These are phyloP conservation scores for Atractosteus spatula DNA, from an alignment of 2,113 vertebrate species.

Conservation along the genomic window DNA sequence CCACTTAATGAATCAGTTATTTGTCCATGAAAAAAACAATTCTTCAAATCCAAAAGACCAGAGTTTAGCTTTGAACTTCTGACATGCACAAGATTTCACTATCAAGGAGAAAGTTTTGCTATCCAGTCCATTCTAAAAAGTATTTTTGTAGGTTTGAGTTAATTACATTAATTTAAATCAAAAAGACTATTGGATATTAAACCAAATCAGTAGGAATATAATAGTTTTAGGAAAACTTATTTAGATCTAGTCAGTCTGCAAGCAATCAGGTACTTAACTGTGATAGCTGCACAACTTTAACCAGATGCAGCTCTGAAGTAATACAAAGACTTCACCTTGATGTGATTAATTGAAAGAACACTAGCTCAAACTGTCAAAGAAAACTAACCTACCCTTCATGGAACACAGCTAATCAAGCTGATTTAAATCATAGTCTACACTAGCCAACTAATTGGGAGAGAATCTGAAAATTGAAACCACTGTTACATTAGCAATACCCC, in stretches of 20 bases:
- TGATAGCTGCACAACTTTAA: neutral
- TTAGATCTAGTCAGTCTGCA: neutral
- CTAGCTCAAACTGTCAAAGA: slow-evolving; percentile 11
- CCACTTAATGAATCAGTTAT: too few relatives aligned
- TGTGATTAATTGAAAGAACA: slow-evolving; percentile 6
- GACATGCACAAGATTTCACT: too few relatives aligned
- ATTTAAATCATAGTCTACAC: neutral
- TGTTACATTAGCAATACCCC: too few relatives aligned
- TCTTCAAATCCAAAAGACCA: too few relatives aligned
- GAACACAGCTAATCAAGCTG: neutral
- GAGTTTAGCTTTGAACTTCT: too few relatives aligned
- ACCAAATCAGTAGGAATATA: neutral
- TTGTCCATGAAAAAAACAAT: too few relatives aligned
- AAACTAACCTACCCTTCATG: neutral
- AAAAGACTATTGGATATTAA: neutral
- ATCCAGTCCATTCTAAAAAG: neutral
- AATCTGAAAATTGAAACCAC: too few relatives aligned
- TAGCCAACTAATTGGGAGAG: too few relatives aligned
- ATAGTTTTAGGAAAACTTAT: slow-evolving; percentile 4
- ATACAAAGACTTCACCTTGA: slow-evolving; percentile 6
- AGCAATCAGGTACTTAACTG: neutral
- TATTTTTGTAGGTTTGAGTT: neutral
- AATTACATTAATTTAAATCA: neutral
- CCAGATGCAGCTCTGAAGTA: slow-evolving; percentile 7
- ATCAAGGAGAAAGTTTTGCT: neutral